These are phyloP conservation scores for Gymnarchus niloticus DNA, from an alignment of 2,113 vertebrate species.

Conservation along the genomic window DNA sequence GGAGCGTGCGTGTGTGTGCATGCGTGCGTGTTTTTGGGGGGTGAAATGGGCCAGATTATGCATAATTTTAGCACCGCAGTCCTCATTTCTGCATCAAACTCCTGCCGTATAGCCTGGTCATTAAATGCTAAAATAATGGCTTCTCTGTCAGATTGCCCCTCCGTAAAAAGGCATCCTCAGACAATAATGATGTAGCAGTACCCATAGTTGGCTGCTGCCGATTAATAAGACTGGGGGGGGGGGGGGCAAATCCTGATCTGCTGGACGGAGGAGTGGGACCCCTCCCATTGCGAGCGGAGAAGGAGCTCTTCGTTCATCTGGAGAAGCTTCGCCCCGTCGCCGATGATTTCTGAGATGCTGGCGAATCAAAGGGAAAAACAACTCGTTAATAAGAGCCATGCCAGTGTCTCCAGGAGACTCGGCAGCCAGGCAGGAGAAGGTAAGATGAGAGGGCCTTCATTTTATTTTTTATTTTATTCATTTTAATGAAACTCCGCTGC, in stretches of 20 bases:
- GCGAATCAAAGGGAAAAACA: conserved; percentile 49
- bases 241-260: conserved; percentile 50
- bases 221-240: conserved; percentile 65
- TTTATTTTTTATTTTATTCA: not conserved
- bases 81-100: conserved; percentile 66
- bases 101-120: conserved; percentile 63
- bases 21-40: conserved; percentile 46
- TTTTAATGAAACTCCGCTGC: conserved; percentile 57
- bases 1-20: conserved; percentile 29
- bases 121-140: conserved; percentile 75
- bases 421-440: not conserved
- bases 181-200: conserved; percentile 65
- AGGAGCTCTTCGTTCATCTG: conserved; percentile 36
- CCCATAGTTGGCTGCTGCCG: conserved; percentile 49
- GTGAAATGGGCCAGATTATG: conserved; percentile 61
- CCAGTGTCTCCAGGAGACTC: conserved; percentile 44
- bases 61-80: conserved; percentile 68
- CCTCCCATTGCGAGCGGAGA: no score
- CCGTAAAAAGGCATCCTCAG: conserved; percentile 59
- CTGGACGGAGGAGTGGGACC: no score
- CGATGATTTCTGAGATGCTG: conserved; percentile 41
- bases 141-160: conserved; percentile 69
- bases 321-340: conserved; percentile 44
- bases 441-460: not conserved
- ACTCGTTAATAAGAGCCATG: conserved; percentile 52